Conservation (phyloP, 2,797 vertebrate species). For the Crax fasciolata region DNA sequence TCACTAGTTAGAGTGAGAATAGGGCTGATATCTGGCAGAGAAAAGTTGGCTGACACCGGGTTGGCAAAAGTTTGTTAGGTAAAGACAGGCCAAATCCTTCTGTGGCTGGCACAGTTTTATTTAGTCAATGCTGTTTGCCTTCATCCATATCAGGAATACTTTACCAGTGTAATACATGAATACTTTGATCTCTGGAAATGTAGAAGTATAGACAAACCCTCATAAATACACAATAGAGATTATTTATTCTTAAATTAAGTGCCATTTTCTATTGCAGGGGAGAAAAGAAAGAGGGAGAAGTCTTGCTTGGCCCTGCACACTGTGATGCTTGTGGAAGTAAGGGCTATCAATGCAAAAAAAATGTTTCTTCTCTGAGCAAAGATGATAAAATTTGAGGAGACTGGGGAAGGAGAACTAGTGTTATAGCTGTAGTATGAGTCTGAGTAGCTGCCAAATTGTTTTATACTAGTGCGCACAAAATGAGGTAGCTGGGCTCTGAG, state of each 20-base stretch:
- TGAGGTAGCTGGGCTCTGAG: not conserved
- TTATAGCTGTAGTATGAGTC: not conserved
- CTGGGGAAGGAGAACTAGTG: not conserved
- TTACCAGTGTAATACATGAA: not conserved
- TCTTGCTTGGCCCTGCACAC: not conserved
- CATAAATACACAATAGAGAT: not conserved
- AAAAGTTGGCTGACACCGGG: not conserved
- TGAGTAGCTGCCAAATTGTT: not conserved
- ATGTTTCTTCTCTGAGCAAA: not conserved
- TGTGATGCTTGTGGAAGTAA: not conserved
- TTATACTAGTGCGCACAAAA: not conserved
- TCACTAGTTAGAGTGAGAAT: not conserved
- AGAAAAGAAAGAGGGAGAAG: not conserved
- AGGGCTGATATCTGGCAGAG: conserved; percentile 9
- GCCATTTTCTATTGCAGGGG: not conserved
- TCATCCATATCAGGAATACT: not conserved
- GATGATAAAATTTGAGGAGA: not conserved
- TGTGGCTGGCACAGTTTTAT: conserved; percentile 11
- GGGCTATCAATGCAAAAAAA: not conserved
- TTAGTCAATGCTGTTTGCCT: not conserved
- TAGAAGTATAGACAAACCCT: not conserved
- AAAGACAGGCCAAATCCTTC: conserved; percentile 22
- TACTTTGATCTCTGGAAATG: not conserved
- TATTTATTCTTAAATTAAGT: not conserved
- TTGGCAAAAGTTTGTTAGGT: conserved; percentile 23